Evolutionary conservation across 2,113 vertebrate genomes (phyloP), one percentile per base, ranked within the genome.

Genomic region (Esox niger): DNA sequence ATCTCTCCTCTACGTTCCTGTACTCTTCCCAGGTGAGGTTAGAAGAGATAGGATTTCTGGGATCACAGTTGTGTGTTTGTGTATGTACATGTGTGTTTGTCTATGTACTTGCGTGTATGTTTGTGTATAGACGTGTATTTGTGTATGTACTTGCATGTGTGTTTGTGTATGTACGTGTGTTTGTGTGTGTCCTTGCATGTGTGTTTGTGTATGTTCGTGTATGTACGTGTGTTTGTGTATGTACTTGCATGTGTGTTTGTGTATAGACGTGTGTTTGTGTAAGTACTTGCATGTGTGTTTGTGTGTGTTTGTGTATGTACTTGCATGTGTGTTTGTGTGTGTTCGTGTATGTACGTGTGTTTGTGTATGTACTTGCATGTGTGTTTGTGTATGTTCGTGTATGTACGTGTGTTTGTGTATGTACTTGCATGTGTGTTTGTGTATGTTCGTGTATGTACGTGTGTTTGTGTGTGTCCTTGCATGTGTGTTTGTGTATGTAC

Each of bases 21-120:
- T 15, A 43, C 35, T 62, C 71, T 54, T 62, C 64, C 78, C 68
- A 66, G 67, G 77, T 31, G 21, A 71, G 75, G 85, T 74, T 76
- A 69, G 58, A 76, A 87, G 81, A 88, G 79, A 82, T 85, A 85
- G 66, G 79, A 84, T 75, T 80, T 79, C 75, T 69, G 66, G 49
- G 64, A 75, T 69, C 80, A 66, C 23, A 58, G 61, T 11, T 6
- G 33, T 11, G 38, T 64, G 43, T 74, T 66, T 58, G 68, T 77
- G 71, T 81, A 66, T 49, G 67, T 47, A 55, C 20, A 2, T 26
- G 30, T 35, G 31, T 56, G 27, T 11, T 2, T 33, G 76, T 11
- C 33, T 77, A 66, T 31, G 30, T 78, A 78, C 79, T 72, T 79
- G 76, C 31, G 78, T 75, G 64, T n/a, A n/a, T n/a, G n/a, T n/a